These are phyloP conservation scores for Leuciscus waleckii DNA, from an alignment of 2,797 vertebrate genomes.

Conservation along the genomic window DNA sequence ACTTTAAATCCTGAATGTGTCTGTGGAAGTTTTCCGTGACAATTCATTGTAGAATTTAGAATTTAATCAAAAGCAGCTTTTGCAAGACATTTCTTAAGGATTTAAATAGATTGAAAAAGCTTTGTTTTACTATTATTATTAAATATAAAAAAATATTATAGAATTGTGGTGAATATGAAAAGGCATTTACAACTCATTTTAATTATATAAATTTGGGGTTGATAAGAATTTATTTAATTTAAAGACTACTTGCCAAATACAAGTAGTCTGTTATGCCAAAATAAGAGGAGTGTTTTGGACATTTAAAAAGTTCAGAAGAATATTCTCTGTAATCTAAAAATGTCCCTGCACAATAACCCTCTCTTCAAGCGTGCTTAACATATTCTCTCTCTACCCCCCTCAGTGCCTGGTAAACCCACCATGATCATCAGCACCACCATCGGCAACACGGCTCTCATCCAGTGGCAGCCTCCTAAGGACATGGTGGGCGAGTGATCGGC, in stretches of 20 bases:
- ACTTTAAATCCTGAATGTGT: neutral
- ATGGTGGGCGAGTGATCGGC: conserved; percentile 91
- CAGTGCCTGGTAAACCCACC: conserved; percentile 93
- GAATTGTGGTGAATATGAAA: neutral
- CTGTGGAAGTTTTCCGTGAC: neutral
- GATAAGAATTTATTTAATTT: neutral
- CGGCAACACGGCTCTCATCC: conserved; percentile 94
- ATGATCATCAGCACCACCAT: conserved; percentile 97
- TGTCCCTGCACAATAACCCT: neutral
- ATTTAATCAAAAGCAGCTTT: conserved; percentile 15
- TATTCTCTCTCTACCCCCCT: neutral
- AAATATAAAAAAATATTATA: neutral
- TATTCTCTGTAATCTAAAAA: neutral
- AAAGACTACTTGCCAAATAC: neutral
- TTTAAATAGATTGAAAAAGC: neutral
- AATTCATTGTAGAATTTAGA: neutral
- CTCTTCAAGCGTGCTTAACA: neutral
- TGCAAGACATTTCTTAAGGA: neutral
- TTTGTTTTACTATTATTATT: neutral
- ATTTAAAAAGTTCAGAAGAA: neutral
- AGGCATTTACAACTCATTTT: neutral
- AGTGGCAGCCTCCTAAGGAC: conserved; percentile 97
- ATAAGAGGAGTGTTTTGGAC: neutral
- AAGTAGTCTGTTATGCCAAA: neutral
- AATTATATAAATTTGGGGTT: neutral